Evolutionary conservation across 1,140 invertebrate genomes (phyloP).

Genomic region (Mercenaria mercenaria): DNA sequence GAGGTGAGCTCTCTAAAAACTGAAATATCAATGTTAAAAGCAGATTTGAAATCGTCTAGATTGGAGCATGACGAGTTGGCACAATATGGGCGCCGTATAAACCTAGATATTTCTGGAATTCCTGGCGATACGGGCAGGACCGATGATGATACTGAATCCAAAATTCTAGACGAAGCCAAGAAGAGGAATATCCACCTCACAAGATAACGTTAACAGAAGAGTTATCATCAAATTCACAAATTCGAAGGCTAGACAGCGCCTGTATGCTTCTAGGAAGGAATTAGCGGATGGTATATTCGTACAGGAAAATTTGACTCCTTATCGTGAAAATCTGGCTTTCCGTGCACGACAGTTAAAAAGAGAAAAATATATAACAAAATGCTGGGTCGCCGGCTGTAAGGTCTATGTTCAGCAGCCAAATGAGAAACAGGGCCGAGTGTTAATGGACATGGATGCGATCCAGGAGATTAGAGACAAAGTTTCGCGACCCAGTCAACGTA

Average conservation of each 20-base stretch:
- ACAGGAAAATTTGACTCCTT: too few species aligned
- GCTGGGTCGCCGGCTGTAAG: too few species aligned
- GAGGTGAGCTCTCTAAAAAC: background rate
- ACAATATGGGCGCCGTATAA: background rate
- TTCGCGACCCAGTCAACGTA: too few species aligned
- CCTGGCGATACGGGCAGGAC: background rate
- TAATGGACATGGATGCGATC: too few species aligned
- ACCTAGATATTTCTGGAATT: background rate
- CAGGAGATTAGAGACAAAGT: too few species aligned
- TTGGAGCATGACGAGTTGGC: background rate
- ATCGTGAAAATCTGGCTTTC: too few species aligned
- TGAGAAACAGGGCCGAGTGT: background rate
- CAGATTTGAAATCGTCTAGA: background rate
- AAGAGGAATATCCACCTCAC: background rate
- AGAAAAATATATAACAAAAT: too few species aligned
- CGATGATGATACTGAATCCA: background rate
- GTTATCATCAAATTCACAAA: conserved; percentile 13
- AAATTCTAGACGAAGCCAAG: too few species aligned
- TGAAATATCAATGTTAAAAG: background rate
- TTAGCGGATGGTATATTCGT: too few species aligned
- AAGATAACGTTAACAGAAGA: background rate
- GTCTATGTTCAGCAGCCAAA: background rate
- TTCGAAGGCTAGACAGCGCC: too few species aligned
- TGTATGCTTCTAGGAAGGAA: too few species aligned
- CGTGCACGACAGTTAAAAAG: too few species aligned